Evolutionary conservation across 35 echinoderm and acorn worm species (phyloP).

Genomic region (Diadema setosum): DNA sequence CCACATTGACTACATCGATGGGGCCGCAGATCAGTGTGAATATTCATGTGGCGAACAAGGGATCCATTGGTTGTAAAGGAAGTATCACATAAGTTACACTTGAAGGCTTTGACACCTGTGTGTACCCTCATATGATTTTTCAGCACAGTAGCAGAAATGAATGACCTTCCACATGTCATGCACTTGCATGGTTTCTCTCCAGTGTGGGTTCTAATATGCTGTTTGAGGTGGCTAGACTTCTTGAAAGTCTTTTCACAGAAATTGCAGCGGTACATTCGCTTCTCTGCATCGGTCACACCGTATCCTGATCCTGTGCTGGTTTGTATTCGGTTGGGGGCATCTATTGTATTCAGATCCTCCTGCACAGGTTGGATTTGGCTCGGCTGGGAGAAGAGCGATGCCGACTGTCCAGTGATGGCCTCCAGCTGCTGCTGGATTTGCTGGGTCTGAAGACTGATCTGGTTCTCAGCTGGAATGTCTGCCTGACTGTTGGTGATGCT

Average conservation of each 20-base stretch:
- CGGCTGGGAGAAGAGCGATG: slow-evolving; percentile 28
- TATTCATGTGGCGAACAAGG: slow-evolving; percentile 75
- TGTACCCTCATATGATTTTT: slow-evolving; percentile 80
- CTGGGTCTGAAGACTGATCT: slow-evolving; percentile 92
- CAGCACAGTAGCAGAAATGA: slow-evolving; percentile 84
- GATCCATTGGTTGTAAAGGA: slow-evolving; percentile 96
- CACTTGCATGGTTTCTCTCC: slow-evolving; percentile 91
- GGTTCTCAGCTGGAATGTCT: slow-evolving; percentile 40
- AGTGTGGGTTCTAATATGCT: slow-evolving; percentile 94
- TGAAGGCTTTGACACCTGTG: slow-evolving; percentile 72
- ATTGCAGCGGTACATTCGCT: slow-evolving; percentile 65
- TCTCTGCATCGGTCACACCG: slow-evolving; percentile 28
- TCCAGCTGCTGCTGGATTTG: slow-evolving; percentile 98
- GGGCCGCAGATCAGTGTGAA: slow-evolving; percentile 57
- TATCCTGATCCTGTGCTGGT: not conserved
- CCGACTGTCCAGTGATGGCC: slow-evolving; percentile 86
- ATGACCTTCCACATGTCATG: slow-evolving; percentile 74
- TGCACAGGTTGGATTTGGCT: slow-evolving; percentile 27
- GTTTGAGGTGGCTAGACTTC: slow-evolving; percentile 97
- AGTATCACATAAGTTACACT: slow-evolving; percentile 69
- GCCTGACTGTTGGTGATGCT: slow-evolving; percentile 38
- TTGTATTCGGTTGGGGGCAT: not conserved
- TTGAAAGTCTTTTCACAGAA: slow-evolving; percentile 88
- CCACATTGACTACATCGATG: slow-evolving; percentile 71
- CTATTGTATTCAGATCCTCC: not conserved